phyloP scores from a whole-genome alignment of 2,797 vertebrate species.

The Nyctalus aviator region DNA sequence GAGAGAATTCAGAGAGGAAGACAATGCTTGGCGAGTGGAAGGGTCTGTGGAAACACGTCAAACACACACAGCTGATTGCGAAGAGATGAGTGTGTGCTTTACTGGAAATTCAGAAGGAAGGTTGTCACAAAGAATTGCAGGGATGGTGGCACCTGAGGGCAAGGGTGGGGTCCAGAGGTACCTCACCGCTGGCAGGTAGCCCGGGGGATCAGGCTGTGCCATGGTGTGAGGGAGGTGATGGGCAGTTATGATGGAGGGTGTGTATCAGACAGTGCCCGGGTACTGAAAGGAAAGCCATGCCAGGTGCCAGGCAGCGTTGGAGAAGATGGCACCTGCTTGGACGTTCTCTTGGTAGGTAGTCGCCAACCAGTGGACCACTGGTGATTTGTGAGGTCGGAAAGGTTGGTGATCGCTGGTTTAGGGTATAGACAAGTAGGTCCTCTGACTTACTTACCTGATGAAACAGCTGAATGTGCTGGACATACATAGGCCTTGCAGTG shows the following conservation, averaged over 20 bases:
- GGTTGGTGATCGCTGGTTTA: no score
- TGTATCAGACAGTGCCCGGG: no score
- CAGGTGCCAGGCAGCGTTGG: background rate
- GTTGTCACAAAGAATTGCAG: background rate
- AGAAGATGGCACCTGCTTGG: fast-evolving
- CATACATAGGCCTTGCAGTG: background rate
- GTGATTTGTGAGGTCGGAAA: no score
- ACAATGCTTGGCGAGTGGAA: background rate
- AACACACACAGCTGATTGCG: background rate
- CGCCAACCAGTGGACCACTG: no score
- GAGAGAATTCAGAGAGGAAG: background rate
- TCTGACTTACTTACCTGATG: no score
- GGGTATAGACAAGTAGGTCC: no score
- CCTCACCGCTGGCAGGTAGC: background rate
- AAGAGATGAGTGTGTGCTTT: background rate
- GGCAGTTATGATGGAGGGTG: fast-evolving
- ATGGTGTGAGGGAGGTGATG: no score
- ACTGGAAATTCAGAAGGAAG: background rate
- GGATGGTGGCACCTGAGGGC: background rate
- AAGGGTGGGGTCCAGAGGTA: background rate
- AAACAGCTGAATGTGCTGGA: background rate
- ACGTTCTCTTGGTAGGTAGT: background rate
- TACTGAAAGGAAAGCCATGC: background rate
- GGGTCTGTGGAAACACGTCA: background rate
- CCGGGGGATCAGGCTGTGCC: background rate